phyloP scores from a whole-genome alignment of 2,113 vertebrate genomes.

The Ictidomys tridecemlineatus region DNA sequence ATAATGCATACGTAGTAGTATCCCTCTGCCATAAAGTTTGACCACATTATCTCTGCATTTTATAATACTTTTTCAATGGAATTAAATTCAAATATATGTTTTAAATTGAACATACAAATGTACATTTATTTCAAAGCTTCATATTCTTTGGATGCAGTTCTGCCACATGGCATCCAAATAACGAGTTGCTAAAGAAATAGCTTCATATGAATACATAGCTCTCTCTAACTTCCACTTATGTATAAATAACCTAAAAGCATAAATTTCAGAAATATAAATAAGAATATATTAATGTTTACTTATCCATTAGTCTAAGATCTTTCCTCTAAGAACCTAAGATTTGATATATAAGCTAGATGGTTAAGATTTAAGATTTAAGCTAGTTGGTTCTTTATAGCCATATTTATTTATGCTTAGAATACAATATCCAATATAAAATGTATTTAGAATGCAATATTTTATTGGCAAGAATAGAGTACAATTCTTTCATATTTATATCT shows the following conservation, averaged over 20 bases:
- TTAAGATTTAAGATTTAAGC: conserved; percentile 1
- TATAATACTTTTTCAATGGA: not conserved
- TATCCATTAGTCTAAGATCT: not conserved
- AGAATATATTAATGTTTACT: not conserved
- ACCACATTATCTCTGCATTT: not conserved
- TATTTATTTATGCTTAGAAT: not conserved
- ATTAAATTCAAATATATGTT: conserved; percentile 24
- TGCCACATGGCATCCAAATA: not conserved
- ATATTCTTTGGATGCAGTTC: not conserved
- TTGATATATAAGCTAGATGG: not conserved
- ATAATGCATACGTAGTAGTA: not conserved
- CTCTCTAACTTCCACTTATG: not conserved
- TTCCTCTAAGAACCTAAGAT: not conserved
- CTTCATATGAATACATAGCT: not conserved
- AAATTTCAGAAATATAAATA: conserved; percentile 34
- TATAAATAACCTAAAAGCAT: not conserved
- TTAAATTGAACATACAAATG: not conserved
- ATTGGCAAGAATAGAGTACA: not conserved
- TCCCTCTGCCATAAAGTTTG: not conserved
- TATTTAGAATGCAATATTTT: conserved; percentile 1
- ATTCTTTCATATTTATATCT: not conserved
- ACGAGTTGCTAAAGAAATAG: not conserved
- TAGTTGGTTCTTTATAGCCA: not conserved
- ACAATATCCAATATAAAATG: not conserved
- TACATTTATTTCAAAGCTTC: not conserved